Percentiles rank a stretch among this genome's conserved stretches.
Conservation (phyloP, 2,797 vertebrate genomes). For the Moxostoma hubbsi region DNA sequence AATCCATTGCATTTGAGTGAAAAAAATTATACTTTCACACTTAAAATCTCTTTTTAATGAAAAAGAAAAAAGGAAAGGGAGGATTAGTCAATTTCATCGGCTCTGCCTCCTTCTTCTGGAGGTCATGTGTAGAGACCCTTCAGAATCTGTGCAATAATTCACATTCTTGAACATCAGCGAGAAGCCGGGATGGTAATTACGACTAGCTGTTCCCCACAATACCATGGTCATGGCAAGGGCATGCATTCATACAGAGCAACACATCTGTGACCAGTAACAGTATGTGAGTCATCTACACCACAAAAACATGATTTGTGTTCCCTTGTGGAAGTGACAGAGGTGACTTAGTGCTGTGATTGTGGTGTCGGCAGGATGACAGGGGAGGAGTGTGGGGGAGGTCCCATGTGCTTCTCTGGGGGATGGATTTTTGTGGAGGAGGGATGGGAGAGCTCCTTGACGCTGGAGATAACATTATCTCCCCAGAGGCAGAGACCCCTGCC, state of each 20-base stretch:
- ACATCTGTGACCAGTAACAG: slow-evolving; percentile 5
- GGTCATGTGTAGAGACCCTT: slow-evolving; percentile 75
- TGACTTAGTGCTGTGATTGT: slow-evolving; percentile 46
- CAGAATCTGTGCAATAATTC: slow-evolving; percentile 75
- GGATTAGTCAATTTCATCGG: slow-evolving; percentile 76
- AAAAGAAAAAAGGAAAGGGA: slow-evolving; percentile 67
- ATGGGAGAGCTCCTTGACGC: slow-evolving; percentile 63
- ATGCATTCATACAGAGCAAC: background rate
- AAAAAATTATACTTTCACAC: slow-evolving; percentile 75
- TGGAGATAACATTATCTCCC: slow-evolving; percentile 83
- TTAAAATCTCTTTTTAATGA: slow-evolving; percentile 88
- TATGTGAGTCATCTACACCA: background rate
- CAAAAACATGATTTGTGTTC: background rate
- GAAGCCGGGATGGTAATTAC: slow-evolving; percentile 44
- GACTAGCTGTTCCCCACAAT: slow-evolving; percentile 36
- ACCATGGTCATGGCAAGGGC: slow-evolving; percentile 10
- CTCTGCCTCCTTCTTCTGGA: slow-evolving; percentile 66
- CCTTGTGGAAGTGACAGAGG: slow-evolving; percentile 36
- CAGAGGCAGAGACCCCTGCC: slow-evolving; percentile 73
- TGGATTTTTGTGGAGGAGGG: slow-evolving; percentile 54
- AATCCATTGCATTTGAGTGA: slow-evolving; percentile 54
- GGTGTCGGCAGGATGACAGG: slow-evolving; percentile 29
- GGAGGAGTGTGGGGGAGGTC: slow-evolving; percentile 29
- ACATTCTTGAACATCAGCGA: slow-evolving; percentile 76
- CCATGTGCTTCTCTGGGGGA: slow-evolving; percentile 39